Base-by-base conservation (phyloP, 2,113 vertebrate species). In the Rhinolophus sinicus region DNA sequence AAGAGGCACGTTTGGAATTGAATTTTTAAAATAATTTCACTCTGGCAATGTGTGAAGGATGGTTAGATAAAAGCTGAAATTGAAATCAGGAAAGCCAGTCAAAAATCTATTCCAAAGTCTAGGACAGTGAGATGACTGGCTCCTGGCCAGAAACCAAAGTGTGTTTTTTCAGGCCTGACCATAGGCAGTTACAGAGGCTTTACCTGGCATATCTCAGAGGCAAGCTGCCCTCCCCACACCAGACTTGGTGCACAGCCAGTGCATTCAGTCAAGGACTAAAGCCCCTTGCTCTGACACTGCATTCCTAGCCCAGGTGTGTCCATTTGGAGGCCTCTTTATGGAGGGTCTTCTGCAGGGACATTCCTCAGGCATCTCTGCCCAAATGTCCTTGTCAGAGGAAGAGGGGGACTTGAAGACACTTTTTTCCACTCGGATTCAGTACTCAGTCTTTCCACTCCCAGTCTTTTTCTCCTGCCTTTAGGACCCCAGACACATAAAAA, bases 11-110 rank as follows among this genome's bases (percentile, higher is more conserved):
- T 69, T 94, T 35, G 60, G 26, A 76, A 94, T 16, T 54, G 10
- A 54, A 30, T 50, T 75, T 90, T 87, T 52, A 6, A 88, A 88
- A 91, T 76, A 52, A 75, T 60, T 91, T 72, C 22, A 75, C 28
- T 69, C 73, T 75, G n/a, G 21, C 16, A 67, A 44, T 90, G n/a
- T 30, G 16, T 91, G 62, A 81, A 82, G 21, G 33, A 76, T 60
- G 13, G 26, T 86, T 75, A 30, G 14, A 44, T 67, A 54, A 69
- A 91, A 69, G 26, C 13, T 22, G 50, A 90, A 67, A 73, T 30
- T 38, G 22, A 56, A 87, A 81, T 67, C 65, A 80, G 50, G 24
- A 69, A 95, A 81, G 9, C 28, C 21, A 44, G 58, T 86, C 75
- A 81, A 85, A n/a, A 73, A 52, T 56, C 38, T 58, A 8, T 78